Percentiles rank a stretch among this genome's conserved stretches.
Evolutionary conservation across 2,797 vertebrate genomes (phyloP).

Genomic region (Pseudochirops cupreus): DNA sequence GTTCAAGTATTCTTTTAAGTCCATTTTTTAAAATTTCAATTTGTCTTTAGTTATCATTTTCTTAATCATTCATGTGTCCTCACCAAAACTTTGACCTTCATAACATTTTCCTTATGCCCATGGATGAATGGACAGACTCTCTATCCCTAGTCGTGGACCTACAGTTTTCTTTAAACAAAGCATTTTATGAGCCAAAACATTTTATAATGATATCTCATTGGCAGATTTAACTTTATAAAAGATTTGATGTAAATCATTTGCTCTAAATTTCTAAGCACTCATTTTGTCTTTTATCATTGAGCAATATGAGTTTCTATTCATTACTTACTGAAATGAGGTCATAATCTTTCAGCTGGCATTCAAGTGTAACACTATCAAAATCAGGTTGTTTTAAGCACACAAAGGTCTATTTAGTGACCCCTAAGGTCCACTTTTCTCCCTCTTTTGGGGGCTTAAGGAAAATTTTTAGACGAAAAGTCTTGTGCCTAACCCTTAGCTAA

Average conservation of each 20-base stretch:
- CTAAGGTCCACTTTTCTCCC: not conserved
- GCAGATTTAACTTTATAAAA: not conserved
- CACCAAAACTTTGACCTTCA: slow-evolving; percentile 35
- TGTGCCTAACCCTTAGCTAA: not conserved
- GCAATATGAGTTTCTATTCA: not conserved
- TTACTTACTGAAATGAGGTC: not conserved
- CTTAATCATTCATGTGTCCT: slow-evolving; percentile 17
- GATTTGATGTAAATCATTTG: not conserved
- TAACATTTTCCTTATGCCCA: slow-evolving; percentile 30
- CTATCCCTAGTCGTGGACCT: not conserved
- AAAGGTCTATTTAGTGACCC: not conserved
- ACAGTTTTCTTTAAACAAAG: not conserved
- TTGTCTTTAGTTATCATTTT: slow-evolving; percentile 12
- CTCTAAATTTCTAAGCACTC: not conserved
- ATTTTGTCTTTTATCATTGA: not conserved
- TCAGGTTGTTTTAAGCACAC: not conserved
- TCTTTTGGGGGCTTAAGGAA: not conserved
- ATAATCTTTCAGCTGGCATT: not conserved
- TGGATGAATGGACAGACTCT: not conserved
- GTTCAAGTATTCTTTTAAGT: slow-evolving; percentile 33
- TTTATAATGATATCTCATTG: not conserved
- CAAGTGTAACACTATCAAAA: not conserved
- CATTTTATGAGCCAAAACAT: not conserved
- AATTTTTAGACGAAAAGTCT: not conserved
- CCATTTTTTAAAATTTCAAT: slow-evolving; percentile 10